Evolutionary conservation across 2,888 invertebrate species (phyloP).

Genomic region (Danaus chrysippus): DNA sequence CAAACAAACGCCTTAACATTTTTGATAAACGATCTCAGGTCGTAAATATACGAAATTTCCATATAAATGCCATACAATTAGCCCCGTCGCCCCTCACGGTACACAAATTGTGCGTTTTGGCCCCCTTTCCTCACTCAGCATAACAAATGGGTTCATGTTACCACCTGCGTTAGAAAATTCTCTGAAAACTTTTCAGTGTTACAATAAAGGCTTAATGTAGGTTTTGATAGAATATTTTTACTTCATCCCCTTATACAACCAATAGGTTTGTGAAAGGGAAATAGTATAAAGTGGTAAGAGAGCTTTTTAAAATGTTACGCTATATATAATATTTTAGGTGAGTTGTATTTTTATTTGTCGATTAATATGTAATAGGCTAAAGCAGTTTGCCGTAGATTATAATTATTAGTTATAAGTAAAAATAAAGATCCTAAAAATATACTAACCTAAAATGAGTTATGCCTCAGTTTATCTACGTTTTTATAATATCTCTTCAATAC

Average conservation of each 20-base stretch:
- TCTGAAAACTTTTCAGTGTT: slow-evolving; percentile 33
- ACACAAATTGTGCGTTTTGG: slow-evolving; percentile 35
- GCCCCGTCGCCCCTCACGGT: slow-evolving; percentile 33
- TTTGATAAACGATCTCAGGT: slow-evolving; percentile 36
- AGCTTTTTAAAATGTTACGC: neutral
- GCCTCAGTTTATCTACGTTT: too few species aligned
- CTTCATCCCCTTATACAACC: slow-evolving; percentile 16
- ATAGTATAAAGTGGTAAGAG: slow-evolving; percentile 1
- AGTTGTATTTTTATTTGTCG: neutral
- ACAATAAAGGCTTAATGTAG: slow-evolving; percentile 35
- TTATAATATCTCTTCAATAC: too few species aligned
- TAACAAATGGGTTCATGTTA: slow-evolving; percentile 41
- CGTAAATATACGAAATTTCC: slow-evolving; percentile 38
- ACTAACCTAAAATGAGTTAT: too few species aligned
- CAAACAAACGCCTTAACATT: slow-evolving; percentile 22
- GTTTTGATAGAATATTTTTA: slow-evolving; percentile 13
- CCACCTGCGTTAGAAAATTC: slow-evolving; percentile 39
- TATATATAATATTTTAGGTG: neutral
- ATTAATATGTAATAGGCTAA: neutral
- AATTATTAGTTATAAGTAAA: too few species aligned
- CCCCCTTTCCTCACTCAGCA: slow-evolving; percentile 38
- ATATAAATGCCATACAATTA: slow-evolving; percentile 41
- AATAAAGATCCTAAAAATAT: too few species aligned
- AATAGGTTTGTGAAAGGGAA: slow-evolving; percentile 12
- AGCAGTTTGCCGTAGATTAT: too few species aligned